These are phyloP conservation scores for Paramormyrops kingsleyae DNA, from an alignment of 2,113 vertebrate species.

Conservation along the genomic window DNA sequence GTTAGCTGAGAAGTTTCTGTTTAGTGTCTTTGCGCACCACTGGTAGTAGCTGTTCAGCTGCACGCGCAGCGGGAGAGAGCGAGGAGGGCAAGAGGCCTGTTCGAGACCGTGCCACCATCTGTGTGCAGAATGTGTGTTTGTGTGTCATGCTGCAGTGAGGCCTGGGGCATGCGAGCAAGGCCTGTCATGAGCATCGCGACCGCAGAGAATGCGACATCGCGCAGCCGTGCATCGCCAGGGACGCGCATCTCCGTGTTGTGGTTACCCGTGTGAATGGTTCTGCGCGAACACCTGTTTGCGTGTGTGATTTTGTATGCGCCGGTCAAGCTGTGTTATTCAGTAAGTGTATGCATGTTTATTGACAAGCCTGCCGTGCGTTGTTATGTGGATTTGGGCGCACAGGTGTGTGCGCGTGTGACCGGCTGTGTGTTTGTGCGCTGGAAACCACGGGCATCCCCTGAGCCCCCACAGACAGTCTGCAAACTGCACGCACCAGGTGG, in stretches of 20 bases:
- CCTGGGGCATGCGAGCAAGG: neutral
- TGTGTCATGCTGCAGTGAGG: neutral
- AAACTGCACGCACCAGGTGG: neutral
- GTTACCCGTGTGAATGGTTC: neutral
- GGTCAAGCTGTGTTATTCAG: neutral
- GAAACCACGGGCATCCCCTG: neutral
- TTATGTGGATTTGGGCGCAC: neutral
- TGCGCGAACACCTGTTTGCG: neutral
- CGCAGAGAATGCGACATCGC: neutral
- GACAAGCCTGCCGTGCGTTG: neutral
- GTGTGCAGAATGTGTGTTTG: neutral
- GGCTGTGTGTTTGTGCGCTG: neutral
- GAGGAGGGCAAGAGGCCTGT: neutral
- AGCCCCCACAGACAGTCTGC: neutral
- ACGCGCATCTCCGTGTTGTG: neutral
- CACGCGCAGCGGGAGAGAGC: neutral
- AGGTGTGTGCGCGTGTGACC: neutral
- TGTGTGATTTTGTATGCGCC: neutral
- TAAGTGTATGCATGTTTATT: neutral
- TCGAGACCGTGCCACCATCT: neutral
- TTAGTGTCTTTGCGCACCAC: neutral
- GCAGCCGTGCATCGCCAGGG: neutral
- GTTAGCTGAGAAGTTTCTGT: neutral
- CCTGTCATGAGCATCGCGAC: neutral
- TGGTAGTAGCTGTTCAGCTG: neutral